Base-by-base conservation (phyloP, 1,140 invertebrate species). In the Panagrolaimus sp. region DNA sequence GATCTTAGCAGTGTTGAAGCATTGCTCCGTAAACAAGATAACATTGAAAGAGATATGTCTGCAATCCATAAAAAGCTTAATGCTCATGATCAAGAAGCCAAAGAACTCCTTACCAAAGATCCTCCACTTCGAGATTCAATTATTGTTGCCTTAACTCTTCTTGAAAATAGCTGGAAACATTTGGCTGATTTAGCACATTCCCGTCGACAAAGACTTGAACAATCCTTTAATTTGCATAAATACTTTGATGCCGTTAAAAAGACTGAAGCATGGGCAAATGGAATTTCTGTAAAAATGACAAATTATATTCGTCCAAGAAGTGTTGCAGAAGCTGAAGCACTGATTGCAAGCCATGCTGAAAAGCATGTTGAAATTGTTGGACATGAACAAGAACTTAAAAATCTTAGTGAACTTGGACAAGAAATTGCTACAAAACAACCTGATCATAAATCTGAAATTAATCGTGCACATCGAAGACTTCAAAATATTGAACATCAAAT, bases 11-110 rank as follows among this genome's bases (percentile, higher is more conserved):
- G 65, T 9, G 92, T 94, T 1, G 90, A 93, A 82, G 71, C 75
- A n/a, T 83, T 93, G 5, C 88, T 90, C 72, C 84, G 92, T 24
- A 89, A 91, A 75, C 91, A 93, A 81, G 90, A 92, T 67, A 89
- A 90, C 21, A 85, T 92, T 28, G 91, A 92, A 75, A 86, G 90
- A 55, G 92, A 94, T 75, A 91, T 94, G 87, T 88, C 88, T 1
- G 91, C 91, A 0, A 91, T 94, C 9, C 89, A 91, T 74, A 88
- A 88, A 63, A 92, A 92, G 86, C 85, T 93, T 0, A 88, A 88
- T 73, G 86, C 86, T 47, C 73, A 83, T 28, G 74, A 81, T 68
- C 78, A 82, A 8, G 75, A 76, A 64, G 81, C 77, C 7, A 77
- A 81, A 63, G 62, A 52, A 21, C 68, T 81, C 43, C 68, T 81